Base-by-base conservation (phyloP, 2,888 invertebrate species). In the Microdon myrmicae region DNA sequence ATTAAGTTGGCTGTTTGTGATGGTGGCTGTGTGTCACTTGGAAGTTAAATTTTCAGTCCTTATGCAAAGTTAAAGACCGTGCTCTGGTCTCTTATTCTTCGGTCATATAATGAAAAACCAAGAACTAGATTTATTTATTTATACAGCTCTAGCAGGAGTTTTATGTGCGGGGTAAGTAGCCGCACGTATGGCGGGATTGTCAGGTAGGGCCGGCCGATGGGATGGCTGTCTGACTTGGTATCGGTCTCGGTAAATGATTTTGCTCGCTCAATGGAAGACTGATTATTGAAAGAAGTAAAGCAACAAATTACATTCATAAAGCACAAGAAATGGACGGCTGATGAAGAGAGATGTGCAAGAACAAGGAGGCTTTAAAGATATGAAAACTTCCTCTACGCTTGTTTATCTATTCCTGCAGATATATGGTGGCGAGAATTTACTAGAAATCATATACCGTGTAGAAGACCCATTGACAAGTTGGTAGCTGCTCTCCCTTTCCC, bases 201-300 rank as follows among this genome's bases (percentile, higher is more conserved):
- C 16, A 13, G 28, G 12, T 16, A 29, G 37, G 22, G 23, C 8
- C 28, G 23, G 31, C 32, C 14, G 26, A 17, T 35, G 14, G 34
- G 16, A 28, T 34, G 22, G 31, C 22, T 3, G 22, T 22, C 20
- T 58, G 54, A 43, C 45, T 56, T 67, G 44, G 54, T 51, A 67
- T 74, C 70, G 76, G 79, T 78, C 77, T 76, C 79, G 79, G 77
- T 79, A 77, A 78, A 78, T 79, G 79, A 78, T 77, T 79, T 79
- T 79, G 79, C 73, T 77, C 78, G 72, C 77, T 79, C 79, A 79
- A 79, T 76, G 79, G 79, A 79, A 79, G 76, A 77, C 71, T 78
- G 79, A 75, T 72, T 75, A 64, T 47, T 64, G 37, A 56, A 10
- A 10, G n/a, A 34, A 20, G 14, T 35, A 31, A 17, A 34, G 20